These are phyloP conservation scores for Tetramorium parvispinum DNA, from an alignment of 1,140 invertebrate genomes.

Conservation along the genomic window DNA sequence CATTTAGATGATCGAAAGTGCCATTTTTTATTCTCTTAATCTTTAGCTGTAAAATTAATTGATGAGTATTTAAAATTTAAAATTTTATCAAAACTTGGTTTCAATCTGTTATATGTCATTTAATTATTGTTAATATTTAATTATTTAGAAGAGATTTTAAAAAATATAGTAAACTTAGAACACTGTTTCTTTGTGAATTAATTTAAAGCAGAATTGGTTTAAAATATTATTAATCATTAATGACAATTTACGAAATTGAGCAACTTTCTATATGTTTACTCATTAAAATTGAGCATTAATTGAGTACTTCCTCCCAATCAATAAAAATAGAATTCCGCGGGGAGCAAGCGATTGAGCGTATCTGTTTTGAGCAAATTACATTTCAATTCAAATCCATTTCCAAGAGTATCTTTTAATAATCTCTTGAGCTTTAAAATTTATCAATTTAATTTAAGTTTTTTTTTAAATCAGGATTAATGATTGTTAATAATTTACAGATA, in stretches of 20 bases:
- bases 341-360: conserved; percentile 41
- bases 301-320: neutral
- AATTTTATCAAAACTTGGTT: neutral
- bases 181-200: neutral
- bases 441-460: neutral
- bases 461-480: neutral
- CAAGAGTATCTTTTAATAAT: neutral
- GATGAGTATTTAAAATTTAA: neutral
- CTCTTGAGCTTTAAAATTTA: neutral
- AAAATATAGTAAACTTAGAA: neutral
- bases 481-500: neutral
- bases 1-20: neutral
- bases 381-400: conserved; percentile 10
- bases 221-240: neutral
- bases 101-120: neutral
- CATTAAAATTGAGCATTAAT: conserved; percentile 42
- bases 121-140: neutral
- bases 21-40: neutral
- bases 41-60: neutral
- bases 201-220: neutral
- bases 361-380: conserved; percentile 48
- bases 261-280: neutral
- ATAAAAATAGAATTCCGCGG: conserved; percentile 4
- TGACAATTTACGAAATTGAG: conserved; percentile 24
- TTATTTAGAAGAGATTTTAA: neutral